These are phyloP conservation scores for Seriola aureovittata DNA, from an alignment of 2,113 vertebrate species.

Conservation along the genomic window DNA sequence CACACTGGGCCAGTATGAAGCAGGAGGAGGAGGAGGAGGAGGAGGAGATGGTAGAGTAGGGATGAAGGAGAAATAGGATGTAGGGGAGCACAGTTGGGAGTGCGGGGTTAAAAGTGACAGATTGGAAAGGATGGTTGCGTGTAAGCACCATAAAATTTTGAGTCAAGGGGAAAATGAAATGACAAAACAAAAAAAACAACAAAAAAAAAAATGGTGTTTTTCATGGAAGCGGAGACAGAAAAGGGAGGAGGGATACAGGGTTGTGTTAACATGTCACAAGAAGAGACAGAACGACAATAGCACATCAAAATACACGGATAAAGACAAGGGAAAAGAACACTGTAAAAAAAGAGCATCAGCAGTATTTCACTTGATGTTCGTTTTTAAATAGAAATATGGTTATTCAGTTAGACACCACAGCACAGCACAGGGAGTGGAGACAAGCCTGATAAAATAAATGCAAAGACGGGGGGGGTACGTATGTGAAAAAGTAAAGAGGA, in stretches of 20 bases:
- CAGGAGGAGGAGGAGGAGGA: slow-evolving; percentile 51
- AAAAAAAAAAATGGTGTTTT: slow-evolving; percentile 17
- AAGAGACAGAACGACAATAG: slow-evolving; percentile 30
- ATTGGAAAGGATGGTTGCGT: slow-evolving; percentile 34
- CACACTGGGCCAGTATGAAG: slow-evolving; percentile 88
- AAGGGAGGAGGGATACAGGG: slow-evolving; percentile 25
- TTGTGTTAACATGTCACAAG: slow-evolving; percentile 49
- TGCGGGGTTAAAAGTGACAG: slow-evolving; percentile 34
- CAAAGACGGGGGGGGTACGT: slow-evolving; percentile 19
- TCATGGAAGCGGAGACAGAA: slow-evolving; percentile 11
- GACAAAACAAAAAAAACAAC: slow-evolving; percentile 15
- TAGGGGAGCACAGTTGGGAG: slow-evolving; percentile 14
- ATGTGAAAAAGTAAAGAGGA: slow-evolving; percentile 60
- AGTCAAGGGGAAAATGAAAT: slow-evolving; percentile 39
- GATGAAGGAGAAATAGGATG: slow-evolving; percentile 27
- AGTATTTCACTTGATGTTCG: slow-evolving; percentile 56
- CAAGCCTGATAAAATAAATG: slow-evolving; percentile 47
- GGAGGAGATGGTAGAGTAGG: slow-evolving; percentile 43
- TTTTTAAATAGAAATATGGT: slow-evolving; percentile 44
- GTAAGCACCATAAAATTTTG: slow-evolving; percentile 32
- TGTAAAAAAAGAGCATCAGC: slow-evolving; percentile 53
- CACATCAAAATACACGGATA: slow-evolving; percentile 51
- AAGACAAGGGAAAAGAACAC: slow-evolving; percentile 40
- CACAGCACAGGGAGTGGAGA: slow-evolving; percentile 28
- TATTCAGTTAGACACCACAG: slow-evolving; percentile 36